phyloP scores from a whole-genome alignment of 2,797 vertebrate genomes.

The Tragopan temminckii region DNA sequence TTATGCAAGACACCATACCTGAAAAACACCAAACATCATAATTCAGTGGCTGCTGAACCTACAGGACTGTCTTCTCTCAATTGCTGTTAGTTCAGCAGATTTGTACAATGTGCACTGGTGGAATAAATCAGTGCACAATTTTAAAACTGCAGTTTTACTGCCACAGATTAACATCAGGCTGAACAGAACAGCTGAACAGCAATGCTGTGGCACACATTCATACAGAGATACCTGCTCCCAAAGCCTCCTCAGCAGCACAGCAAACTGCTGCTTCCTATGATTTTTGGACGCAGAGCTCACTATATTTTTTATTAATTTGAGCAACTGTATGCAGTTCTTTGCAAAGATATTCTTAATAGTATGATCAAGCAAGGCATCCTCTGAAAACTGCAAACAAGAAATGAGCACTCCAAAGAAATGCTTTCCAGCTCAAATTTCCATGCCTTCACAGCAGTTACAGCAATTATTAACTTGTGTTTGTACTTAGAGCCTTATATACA shows the following conservation, averaged over 20 bases:
- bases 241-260: background rate
- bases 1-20: background rate
- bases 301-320: background rate
- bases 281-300: background rate
- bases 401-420: background rate
- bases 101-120: background rate
- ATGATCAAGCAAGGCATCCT: background rate
- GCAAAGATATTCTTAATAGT: background rate
- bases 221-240: background rate
- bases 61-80: background rate
- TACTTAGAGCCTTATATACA: background rate
- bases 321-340: background rate
- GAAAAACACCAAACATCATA: background rate
- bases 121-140: background rate
- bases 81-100: background rate
- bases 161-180: background rate
- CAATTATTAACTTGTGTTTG: background rate
- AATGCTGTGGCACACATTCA: rapidly evolving
- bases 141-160: background rate
- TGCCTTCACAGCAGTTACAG: background rate
- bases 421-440: background rate
- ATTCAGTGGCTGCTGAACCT: background rate
- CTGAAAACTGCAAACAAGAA: background rate
- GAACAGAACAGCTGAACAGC: background rate
- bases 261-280: background rate